Evolutionary conservation across 2,113 vertebrate genomes (phyloP).

Genomic region (Ciconia boyciana): DNA sequence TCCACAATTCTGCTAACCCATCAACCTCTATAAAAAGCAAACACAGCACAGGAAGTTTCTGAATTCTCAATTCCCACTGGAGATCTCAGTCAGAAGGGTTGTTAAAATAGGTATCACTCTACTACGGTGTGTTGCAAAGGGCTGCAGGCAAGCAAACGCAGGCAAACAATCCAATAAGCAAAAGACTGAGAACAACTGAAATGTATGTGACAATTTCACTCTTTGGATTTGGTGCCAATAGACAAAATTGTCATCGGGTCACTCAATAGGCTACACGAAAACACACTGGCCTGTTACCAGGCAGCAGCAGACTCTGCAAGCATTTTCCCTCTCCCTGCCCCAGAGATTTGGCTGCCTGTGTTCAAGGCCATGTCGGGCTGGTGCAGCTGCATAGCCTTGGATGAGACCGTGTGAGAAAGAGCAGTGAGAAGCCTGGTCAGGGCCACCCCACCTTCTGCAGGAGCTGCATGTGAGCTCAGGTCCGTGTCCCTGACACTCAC

Average conservation of each 20-base stretch:
- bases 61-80: not conserved
- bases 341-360: not conserved
- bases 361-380: not conserved
- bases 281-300: not conserved
- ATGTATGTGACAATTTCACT: not conserved
- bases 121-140: not conserved
- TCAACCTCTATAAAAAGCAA: not conserved
- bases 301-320: not conserved
- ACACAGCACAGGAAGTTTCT: not conserved
- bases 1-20: not conserved
- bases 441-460: not conserved
- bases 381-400: not conserved
- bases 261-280: not conserved
- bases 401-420: not conserved
- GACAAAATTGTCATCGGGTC: not conserved
- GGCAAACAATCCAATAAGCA: not conserved
- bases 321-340: not conserved
- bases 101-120: not conserved
- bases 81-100: not conserved
- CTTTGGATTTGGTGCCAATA: not conserved
- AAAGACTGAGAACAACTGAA: not conserved
- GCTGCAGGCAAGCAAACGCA: not conserved
- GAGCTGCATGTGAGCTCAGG: not conserved
- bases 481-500: not conserved
- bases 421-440: not conserved